Conservation (phyloP, 2,113 vertebrate genomes). For the Phaethornis superciliosus region DNA sequence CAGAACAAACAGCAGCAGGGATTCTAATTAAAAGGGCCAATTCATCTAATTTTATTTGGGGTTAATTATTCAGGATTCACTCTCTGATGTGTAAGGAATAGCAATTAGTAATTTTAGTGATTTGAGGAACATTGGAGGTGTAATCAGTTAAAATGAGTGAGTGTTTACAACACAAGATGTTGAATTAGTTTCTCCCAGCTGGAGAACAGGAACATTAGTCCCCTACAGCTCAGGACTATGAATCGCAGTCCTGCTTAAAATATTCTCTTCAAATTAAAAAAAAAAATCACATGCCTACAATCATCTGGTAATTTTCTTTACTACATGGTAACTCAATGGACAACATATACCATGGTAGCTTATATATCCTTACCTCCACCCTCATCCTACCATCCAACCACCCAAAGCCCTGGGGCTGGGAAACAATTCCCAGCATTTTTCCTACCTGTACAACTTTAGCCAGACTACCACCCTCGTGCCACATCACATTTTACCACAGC, state of each 20-base stretch:
- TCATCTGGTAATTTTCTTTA: conserved; percentile 53
- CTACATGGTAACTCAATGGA: conserved; percentile 21
- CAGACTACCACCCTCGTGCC: background rate
- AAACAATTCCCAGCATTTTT: background rate
- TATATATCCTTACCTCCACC: background rate
- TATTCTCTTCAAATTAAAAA: conserved; percentile 57
- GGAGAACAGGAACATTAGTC: conserved; percentile 79
- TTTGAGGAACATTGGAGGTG: conserved; percentile 89
- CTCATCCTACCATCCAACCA: background rate
- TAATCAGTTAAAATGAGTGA: conserved; percentile 92
- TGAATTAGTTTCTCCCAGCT: conserved; percentile 82
- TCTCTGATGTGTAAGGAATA: conserved; percentile 90
- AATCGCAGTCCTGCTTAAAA: conserved; percentile 68
- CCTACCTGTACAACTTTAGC: background rate
- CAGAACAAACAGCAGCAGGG: conserved; percentile 89
- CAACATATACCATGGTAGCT: background rate
- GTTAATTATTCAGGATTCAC: conserved; percentile 94
- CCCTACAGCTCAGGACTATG: conserved; percentile 73
- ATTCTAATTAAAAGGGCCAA: conserved; percentile 92
- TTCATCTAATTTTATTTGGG: conserved; percentile 94
- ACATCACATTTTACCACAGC: background rate
- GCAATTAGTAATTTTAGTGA: conserved; percentile 95
- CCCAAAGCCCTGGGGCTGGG: background rate
- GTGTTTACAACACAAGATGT: conserved; percentile 83
- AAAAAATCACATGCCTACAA: conserved; percentile 22